A percentile compares a stretch with the other conserved stretches of the same genome.
These are phyloP conservation scores for Stichopus horrens DNA, from an alignment of 53 echinoderm and acorn worm genomes.

Conservation along the genomic window DNA sequence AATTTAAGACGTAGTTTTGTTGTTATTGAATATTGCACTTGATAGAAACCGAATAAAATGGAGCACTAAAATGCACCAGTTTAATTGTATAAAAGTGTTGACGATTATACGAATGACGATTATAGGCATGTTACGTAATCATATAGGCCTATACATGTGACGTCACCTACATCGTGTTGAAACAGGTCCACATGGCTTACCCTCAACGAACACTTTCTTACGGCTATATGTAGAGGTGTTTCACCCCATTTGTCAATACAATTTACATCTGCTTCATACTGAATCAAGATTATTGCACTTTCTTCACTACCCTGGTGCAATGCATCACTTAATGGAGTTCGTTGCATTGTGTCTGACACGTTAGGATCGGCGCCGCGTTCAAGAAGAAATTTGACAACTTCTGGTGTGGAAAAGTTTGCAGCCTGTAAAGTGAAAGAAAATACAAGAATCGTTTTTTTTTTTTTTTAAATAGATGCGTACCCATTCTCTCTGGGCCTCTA, in stretches of 20 bases:
- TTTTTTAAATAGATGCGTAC: no score
- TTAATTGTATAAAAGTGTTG: no score
- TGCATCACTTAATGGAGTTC: constrained; percentile 74
- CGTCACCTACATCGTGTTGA: no score
- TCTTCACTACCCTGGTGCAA: constrained; percentile 54
- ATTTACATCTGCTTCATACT: constrained; percentile 52
- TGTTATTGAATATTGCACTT: no score
- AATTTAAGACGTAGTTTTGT: no score
- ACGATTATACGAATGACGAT: no score
- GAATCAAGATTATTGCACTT: constrained; percentile 45
- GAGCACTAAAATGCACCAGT: no score
- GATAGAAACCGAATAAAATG: no score
- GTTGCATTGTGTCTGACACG: constrained; percentile 23
- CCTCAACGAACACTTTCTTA: constrained; percentile 25
- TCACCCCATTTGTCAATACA: constrained; percentile 42
- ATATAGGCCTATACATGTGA: no score
- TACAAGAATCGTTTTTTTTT: no score
- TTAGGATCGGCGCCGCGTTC: constrained; percentile 63
- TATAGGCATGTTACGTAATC: no score
- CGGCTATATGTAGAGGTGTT: constrained; percentile 62
- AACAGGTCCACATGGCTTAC: constrained; percentile 8
- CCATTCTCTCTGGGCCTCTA: no score
- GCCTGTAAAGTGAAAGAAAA: constrained; percentile 27
- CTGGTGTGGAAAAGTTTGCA: constrained; percentile 44
- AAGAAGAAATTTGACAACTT: constrained; percentile 53